These are phyloP conservation scores for Melanocharis versteri DNA, from an alignment of 2,113 vertebrate genomes.

Conservation along the genomic window DNA sequence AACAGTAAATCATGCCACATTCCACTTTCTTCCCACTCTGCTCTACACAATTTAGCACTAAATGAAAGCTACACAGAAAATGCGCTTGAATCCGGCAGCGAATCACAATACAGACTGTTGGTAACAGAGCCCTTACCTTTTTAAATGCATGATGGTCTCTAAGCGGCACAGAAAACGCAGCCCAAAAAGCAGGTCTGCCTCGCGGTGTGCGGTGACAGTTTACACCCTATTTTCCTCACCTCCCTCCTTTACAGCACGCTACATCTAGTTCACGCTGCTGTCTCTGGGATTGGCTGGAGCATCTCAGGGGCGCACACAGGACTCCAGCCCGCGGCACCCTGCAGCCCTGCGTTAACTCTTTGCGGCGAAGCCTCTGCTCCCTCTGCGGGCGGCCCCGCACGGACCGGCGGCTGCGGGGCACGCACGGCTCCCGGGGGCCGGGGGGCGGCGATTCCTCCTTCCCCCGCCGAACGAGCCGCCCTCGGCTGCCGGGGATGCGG, in stretches of 20 bases:
- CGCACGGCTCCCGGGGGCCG: not conserved
- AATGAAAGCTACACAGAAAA: not conserved
- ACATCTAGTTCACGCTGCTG: not conserved
- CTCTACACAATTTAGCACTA: not conserved
- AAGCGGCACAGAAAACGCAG: not conserved
- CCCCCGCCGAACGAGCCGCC: not conserved
- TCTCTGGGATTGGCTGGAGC: not conserved
- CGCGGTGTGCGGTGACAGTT: not conserved
- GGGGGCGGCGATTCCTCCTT: not conserved
- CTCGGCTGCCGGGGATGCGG: not conserved
- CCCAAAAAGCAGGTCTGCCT: not conserved
- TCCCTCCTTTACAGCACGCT: not conserved
- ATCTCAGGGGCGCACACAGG: not conserved
- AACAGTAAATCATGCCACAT: not conserved
- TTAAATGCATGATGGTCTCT: slow-evolving; percentile 5
- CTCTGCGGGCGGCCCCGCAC: not conserved
- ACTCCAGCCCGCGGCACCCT: not conserved
- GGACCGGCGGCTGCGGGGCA: not conserved
- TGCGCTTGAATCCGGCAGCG: not conserved
- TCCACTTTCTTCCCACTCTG: not conserved
- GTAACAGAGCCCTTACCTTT: slow-evolving; percentile 60
- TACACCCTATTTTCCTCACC: not conserved
- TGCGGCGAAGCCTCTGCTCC: not conserved
- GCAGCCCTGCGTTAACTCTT: not conserved
- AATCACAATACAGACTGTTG: not conserved